These are phyloP conservation scores for Conchocele bisecta DNA, from an alignment of 2,888 invertebrate genomes.

Conservation along the genomic window DNA sequence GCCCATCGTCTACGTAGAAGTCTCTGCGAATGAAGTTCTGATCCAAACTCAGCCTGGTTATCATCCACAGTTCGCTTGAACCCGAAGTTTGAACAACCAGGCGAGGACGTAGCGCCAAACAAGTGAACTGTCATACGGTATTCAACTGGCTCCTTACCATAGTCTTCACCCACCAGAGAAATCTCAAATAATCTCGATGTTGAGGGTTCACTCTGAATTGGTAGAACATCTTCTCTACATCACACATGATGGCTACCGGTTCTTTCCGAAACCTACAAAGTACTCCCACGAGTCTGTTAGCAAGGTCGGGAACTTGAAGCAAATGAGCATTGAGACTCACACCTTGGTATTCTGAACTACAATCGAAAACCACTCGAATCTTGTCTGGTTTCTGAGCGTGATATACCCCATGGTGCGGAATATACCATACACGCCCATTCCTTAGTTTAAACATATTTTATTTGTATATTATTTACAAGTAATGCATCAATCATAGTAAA, in stretches of 20 bases:
- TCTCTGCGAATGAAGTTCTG: constrained; percentile 25
- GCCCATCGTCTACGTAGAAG: constrained; percentile 45
- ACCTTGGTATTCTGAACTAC: constrained; percentile 30
- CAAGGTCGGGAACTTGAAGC: constrained; percentile 51
- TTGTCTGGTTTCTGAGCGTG: constrained; percentile 18
- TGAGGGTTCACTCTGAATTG: constrained; percentile 27
- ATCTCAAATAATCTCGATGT: constrained; percentile 46
- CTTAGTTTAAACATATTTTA: too few species aligned
- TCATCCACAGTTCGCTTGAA: constrained; percentile 31
- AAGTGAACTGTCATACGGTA: constrained; percentile 54
- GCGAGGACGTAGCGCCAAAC: constrained; percentile 53
- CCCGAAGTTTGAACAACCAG: constrained; percentile 49
- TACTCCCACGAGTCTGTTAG: constrained; percentile 46
- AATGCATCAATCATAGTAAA: too few species aligned
- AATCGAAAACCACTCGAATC: constrained; percentile 49
- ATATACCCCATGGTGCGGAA: constrained; percentile 40
- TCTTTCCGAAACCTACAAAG: constrained; percentile 43
- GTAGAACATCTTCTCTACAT: constrained; percentile 53
- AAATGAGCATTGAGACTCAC: constrained; percentile 31
- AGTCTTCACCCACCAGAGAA: constrained; percentile 38
- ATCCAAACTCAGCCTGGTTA: constrained; percentile 18
- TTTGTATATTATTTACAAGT: too few species aligned
- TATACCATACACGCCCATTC: too few species aligned
- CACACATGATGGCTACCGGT: constrained; percentile 43
- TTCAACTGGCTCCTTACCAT: constrained; percentile 11